Evolutionary conservation across 1,140 invertebrate species (phyloP).

Genomic region (Pseudoatta argentina): DNA sequence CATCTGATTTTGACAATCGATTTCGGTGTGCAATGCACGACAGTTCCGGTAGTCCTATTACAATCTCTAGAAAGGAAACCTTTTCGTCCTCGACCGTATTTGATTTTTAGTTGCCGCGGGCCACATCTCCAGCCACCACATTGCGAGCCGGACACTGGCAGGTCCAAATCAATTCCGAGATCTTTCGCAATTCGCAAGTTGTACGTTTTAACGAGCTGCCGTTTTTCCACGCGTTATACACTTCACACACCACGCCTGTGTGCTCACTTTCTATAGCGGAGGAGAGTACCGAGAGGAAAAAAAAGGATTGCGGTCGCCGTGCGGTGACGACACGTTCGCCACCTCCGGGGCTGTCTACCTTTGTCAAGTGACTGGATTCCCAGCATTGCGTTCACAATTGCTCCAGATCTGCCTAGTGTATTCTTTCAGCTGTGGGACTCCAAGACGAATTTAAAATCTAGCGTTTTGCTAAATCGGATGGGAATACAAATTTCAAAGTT

Average conservation of each 20-base stretch:
- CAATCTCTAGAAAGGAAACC: constrained; percentile 34
- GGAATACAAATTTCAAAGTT: not conserved
- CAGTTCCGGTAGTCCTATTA: not conserved
- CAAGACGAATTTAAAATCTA: not conserved
- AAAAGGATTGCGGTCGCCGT: constrained; percentile 36
- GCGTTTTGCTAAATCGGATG: not conserved
- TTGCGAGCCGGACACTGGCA: not conserved
- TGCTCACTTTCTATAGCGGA: constrained; percentile 52
- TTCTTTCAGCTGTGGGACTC: not conserved
- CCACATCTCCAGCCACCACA: not conserved
- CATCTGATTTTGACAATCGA: constrained; percentile 24
- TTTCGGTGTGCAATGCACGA: not conserved
- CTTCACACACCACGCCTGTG: constrained; percentile 25
- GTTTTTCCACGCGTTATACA: not conserved
- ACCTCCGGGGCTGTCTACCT: constrained; percentile 32
- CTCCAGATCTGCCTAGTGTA: too few relatives aligned
- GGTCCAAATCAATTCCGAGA: not conserved
- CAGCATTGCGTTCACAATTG: not conserved
- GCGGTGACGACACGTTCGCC: constrained; percentile 40
- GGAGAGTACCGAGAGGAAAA: constrained; percentile 40
- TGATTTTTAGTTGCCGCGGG: constrained; percentile 18
- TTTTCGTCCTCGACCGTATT: constrained; percentile 48
- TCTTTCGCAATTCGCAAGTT: constrained; percentile 34
- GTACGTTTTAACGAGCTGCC: constrained; percentile 21
- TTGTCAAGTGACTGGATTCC: constrained; percentile 11